Base-by-base conservation (phyloP, 53 echinoderm and acorn worm genomes). In the Apostichopus leukothele region DNA sequence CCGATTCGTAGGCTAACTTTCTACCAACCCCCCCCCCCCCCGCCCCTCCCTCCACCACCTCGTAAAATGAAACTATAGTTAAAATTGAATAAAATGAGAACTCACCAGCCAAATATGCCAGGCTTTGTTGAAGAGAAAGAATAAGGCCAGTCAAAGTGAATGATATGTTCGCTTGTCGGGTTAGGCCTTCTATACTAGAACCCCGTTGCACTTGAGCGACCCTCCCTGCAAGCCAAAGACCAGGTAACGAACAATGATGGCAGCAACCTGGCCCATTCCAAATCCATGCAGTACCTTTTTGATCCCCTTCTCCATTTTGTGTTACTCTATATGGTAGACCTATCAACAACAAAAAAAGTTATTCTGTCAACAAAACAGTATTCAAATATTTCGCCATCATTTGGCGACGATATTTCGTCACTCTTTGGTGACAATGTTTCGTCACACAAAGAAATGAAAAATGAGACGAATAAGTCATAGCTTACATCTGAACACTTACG, bases 181-280 rank as follows among this genome's bases (percentile, higher is more conserved):
- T 79, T 5, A 79, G 79, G 18, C 61, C 84, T 25, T 84, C 84
- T 26, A 84, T 26, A 84, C 61, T 14, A 84, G 84, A 7, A 84
- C 84, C 1, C 84, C 84, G 25, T 84, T 61, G 9, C 63, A 84
- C 39, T 84, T 84, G 8, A 66, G 60, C n/a, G 84, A 60, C 9
- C 84, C 84, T 23, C 9, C 67, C 23, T 60, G 22, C 60, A 84
- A 13, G 67, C 60, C 60, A 16, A 14, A 63, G 61, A 63, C 16
- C 26, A 84, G 27, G 8, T 5, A 60, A 13, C 84, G 84, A 10
- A 63, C 22, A 19, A 22, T 16, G 61, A 84, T 61, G 5, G 84
- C 84, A 53, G 52, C 14, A 16, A 79, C 52, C 13, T 79, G 79
- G 52, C 16, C 71, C 20, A 19, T 71, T 19, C 71, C 20, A n/a